A percentile compares a stretch with the other conserved stretches of the same genome.
Conservation (phyloP, 2,113 vertebrate genomes). For the Nyctibius bracteatus region DNA sequence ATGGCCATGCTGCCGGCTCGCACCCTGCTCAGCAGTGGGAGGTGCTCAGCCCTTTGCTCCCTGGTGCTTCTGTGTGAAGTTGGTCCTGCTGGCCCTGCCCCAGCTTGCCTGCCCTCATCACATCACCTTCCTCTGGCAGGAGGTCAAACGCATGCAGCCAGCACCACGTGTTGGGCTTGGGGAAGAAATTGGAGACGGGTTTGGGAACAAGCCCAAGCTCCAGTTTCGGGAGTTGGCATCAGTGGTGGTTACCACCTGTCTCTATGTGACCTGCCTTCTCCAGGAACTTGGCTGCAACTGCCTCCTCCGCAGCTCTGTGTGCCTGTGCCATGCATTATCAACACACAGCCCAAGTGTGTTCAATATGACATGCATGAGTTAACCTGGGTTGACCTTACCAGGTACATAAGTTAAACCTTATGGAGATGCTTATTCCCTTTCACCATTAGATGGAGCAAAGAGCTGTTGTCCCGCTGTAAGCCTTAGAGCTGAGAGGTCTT, state of each 20-base stretch:
- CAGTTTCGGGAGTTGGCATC: neutral
- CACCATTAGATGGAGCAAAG: conserved; percentile 14
- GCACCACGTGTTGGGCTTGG: rapidly evolving
- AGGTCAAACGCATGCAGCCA: neutral
- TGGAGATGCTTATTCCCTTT: neutral
- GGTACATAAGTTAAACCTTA: neutral
- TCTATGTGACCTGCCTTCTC: neutral
- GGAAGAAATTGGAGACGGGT: neutral
- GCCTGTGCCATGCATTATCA: neutral
- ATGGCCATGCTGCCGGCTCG: rapidly evolving
- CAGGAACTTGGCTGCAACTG: rapidly evolving
- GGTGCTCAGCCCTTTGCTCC: neutral
- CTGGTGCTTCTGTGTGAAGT: neutral
- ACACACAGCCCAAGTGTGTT: rapidly evolving
- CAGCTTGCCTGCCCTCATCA: neutral
- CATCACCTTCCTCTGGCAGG: neutral
- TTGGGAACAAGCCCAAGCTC: neutral
- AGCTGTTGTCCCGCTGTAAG: neutral
- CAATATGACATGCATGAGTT: rapidly evolving
- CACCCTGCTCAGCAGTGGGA: rapidly evolving
- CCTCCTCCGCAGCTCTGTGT: neutral
- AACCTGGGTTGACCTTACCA: neutral
- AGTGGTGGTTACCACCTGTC: neutral
- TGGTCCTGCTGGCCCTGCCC: neutral
- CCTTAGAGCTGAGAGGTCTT: neutral